A percentile compares a stretch with the other conserved stretches of the same genome.
Conservation (phyloP, 2,888 invertebrate genomes). For the Junonia oenone region DNA sequence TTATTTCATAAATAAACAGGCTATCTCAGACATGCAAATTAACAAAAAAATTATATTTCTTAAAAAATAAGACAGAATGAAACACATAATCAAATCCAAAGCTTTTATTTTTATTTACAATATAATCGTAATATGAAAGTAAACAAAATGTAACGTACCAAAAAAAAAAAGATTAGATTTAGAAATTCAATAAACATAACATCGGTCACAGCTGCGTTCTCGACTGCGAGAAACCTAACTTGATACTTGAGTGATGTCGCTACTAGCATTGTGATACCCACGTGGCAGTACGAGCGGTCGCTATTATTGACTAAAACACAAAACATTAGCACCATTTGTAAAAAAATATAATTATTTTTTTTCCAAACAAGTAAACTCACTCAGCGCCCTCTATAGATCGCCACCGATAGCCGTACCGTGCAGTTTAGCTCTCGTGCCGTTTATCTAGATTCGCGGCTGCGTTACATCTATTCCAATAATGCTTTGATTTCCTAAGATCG, state of each 20-base stretch:
- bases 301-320: conserved; percentile 70
- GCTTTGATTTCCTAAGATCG: too few relatives aligned
- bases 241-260: not conserved
- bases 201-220: conserved; percentile 33
- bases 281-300: conserved; percentile 58
- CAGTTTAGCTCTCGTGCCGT: conserved; percentile 39
- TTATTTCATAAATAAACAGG: not conserved
- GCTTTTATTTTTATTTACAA: conserved; percentile 78
- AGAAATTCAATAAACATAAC: conserved; percentile 53
- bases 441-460: conserved; percentile 18
- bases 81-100: conserved; percentile 60
- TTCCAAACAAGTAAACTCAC: conserved; percentile 47
- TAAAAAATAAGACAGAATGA: not conserved
- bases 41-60: too few relatives aligned
- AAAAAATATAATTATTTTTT: conserved; percentile 65
- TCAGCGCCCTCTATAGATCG: conserved; percentile 28
- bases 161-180: conserved; percentile 57
- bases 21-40: too few relatives aligned
- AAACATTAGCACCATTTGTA: conserved; percentile 77
- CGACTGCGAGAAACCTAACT: conserved; percentile 42
- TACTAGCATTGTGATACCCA: conserved; percentile 28
- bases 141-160: conserved; percentile 77
- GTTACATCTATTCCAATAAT: not conserved
- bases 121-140: conserved; percentile 74
- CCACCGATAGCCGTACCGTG: not conserved